Evolutionary conservation across 2,797 vertebrate genomes (phyloP), one percentile per base, ranked within the genome.

Genomic region (Catharus ustulatus): DNA sequence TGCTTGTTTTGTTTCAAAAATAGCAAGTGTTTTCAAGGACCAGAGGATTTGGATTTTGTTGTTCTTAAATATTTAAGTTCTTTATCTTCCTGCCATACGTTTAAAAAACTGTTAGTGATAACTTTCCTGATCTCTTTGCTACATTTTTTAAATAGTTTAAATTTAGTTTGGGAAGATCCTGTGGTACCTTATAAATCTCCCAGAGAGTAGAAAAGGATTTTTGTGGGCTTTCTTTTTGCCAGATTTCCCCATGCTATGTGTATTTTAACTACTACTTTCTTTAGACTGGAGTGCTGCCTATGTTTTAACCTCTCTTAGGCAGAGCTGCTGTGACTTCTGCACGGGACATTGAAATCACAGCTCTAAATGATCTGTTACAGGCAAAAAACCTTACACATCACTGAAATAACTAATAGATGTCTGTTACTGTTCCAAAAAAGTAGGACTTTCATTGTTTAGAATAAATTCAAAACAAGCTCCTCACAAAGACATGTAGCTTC

Each of bases 161-260:
- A 49, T 86, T 84, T 69, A 88, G 21, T 92, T 93, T 67, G 29
- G 55, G 67, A 90, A 79, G 59, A n/a, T 82, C 49, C 90, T 94
- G 59, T 87, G 59, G 76, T 90, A 93, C 74, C 73, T 94, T 91
- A 77, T 87, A 83, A 92, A 67, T 89, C 87, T 87, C 87, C 76
- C 36, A 93, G 92, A 87, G 63, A 74, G 52, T 38, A 95, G 48
- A 84, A 94, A 81, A 84, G 67, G 52, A 91, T 95, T 94, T 95
- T 87, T 95, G 92, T 95, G 84, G 86, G 74, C n/a, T 87, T 92
- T 72, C 38, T 76, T 90, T 87, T 63, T 79, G 84, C 90, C 80
- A 95, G 34, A 87, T 79, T 87, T 84, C 49, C 74, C 57, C 52
- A 63, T 36, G 59, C 43, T 76, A 54, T 69, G 67, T 69, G 36